phyloP scores from a whole-genome alignment of 2,888 invertebrate genomes.

The Cerastis rubricosa region DNA sequence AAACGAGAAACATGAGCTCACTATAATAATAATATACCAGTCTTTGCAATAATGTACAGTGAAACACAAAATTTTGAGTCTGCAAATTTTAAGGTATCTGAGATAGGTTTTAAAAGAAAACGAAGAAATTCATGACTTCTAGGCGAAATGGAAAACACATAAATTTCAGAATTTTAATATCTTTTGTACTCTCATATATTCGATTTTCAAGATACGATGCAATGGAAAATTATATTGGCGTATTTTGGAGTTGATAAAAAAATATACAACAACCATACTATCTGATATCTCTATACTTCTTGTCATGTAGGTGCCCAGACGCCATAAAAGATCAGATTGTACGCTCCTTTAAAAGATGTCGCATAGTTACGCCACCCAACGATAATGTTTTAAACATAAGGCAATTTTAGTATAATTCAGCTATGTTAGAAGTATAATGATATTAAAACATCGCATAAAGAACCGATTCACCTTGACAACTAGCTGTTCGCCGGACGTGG shows the following conservation, averaged over 20 bases:
- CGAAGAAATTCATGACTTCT: not conserved
- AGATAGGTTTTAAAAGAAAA: not conserved
- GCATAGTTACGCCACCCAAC: slow-evolving; percentile 26
- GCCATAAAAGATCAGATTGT: slow-evolving; percentile 18
- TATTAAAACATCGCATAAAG: slow-evolving; percentile 48
- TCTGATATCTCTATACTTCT: not conserved
- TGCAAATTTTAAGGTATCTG: not conserved
- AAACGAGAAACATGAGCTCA: slow-evolving; percentile 52
- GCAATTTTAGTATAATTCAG: slow-evolving; percentile 44
- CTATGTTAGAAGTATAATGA: slow-evolving; percentile 50
- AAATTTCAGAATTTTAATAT: not conserved
- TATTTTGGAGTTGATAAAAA: not conserved
- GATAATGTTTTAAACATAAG: slow-evolving; percentile 53
- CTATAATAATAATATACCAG: slow-evolving; percentile 28
- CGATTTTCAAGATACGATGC: not conserved
- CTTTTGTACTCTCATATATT: not conserved
- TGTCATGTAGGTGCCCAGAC: slow-evolving; percentile 3
- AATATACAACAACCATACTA: not conserved
- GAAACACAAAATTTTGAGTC: slow-evolving; percentile 7
- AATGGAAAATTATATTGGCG: not conserved
- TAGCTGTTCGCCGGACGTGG: slow-evolving; percentile 52
- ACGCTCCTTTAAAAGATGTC: slow-evolving; percentile 22
- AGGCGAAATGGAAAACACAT: not conserved
- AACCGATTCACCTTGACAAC: slow-evolving; percentile 63
- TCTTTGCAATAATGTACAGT: slow-evolving; percentile 25